A percentile compares a stretch with the other conserved stretches of the same genome.
Evolutionary conservation across 2,797 vertebrate genomes (phyloP).

Genomic region (Clarias platycephalus): DNA sequence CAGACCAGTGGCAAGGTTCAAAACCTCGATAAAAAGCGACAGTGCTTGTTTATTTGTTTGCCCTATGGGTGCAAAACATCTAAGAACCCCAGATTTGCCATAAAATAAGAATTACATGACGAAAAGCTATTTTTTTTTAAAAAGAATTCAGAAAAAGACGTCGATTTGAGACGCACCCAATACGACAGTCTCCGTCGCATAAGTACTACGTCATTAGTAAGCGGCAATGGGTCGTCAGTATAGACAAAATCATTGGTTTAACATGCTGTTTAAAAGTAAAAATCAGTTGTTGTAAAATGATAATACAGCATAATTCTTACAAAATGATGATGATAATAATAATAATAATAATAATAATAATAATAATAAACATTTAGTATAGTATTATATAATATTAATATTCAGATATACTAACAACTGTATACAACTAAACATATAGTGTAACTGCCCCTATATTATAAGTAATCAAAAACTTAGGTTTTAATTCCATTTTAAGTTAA

Average conservation of each 20-base stretch:
- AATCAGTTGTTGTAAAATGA: too few relatives aligned
- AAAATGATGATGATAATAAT: not conserved
- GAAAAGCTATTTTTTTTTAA: not conserved
- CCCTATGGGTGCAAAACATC: not conserved
- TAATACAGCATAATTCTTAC: too few relatives aligned
- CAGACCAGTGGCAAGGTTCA: too few relatives aligned
- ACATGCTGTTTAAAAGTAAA: not conserved
- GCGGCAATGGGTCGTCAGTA: not conserved
- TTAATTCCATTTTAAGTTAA: not conserved
- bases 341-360: not conserved
- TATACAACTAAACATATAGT: not conserved
- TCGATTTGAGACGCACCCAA: constrained; percentile 23
- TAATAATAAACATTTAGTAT: not conserved
- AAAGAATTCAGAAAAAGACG: too few relatives aligned
- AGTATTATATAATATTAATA: not conserved
- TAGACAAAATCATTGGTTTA: not conserved
- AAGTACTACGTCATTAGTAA: constrained; percentile 1
- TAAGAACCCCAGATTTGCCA: not conserved
- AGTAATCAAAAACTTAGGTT: not conserved
- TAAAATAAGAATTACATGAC: not conserved
- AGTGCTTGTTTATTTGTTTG: not conserved
- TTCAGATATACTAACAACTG: not conserved
- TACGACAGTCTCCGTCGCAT: constrained; percentile 28
- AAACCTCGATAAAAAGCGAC: too few relatives aligned
- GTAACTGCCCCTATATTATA: not conserved